Percentiles rank a stretch among this genome's conserved stretches.
These are phyloP conservation scores for Aurelia sp. DNA, from an alignment of 30 jellyfish, hydroid and myxozoan species.

Conservation along the genomic window DNA sequence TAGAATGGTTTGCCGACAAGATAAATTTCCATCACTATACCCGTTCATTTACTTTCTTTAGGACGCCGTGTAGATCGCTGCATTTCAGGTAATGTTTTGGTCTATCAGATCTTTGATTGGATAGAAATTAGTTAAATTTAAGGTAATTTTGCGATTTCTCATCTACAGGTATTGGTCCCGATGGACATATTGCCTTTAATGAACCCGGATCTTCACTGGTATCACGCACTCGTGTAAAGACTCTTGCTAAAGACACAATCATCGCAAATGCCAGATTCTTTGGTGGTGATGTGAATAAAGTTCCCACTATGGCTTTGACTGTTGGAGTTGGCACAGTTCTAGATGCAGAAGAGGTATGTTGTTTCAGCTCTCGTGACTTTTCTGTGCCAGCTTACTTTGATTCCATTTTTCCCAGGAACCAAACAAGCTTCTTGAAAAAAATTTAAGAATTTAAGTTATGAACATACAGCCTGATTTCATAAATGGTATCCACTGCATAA, in stretches of 20 bases:
- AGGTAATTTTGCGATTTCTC: slow-evolving; percentile 16
- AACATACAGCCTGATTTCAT: too few species aligned
- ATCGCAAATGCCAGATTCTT: slow-evolving; percentile 96
- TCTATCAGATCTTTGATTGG: too few species aligned
- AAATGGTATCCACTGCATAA: too few species aligned
- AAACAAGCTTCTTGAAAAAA: too few species aligned
- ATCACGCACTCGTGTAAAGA: slow-evolving; percentile 93
- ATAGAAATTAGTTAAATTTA: neutral
- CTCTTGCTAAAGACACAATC: slow-evolving; percentile 95
- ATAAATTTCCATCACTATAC: too few species aligned
- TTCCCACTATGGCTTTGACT: slow-evolving; percentile 89
- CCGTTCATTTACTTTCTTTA: too few species aligned
- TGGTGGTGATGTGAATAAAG: slow-evolving; percentile 84
- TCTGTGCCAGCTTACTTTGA: too few species aligned
- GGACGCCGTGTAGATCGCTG: too few species aligned
- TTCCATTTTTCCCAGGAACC: too few species aligned
- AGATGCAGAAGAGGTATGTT: slow-evolving; percentile 93
- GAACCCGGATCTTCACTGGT: slow-evolving; percentile 98
- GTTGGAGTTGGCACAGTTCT: slow-evolving; percentile 98
- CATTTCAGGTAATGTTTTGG: too few species aligned
- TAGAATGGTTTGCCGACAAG: too few species aligned
- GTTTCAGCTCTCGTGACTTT: neutral
- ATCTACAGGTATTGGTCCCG: slow-evolving; percentile 96
- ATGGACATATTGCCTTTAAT: slow-evolving; percentile 97
- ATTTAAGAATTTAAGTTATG: too few species aligned